These are phyloP conservation scores for Uropetala carovei DNA, from an alignment of 2,888 invertebrate genomes.

Conservation along the genomic window DNA sequence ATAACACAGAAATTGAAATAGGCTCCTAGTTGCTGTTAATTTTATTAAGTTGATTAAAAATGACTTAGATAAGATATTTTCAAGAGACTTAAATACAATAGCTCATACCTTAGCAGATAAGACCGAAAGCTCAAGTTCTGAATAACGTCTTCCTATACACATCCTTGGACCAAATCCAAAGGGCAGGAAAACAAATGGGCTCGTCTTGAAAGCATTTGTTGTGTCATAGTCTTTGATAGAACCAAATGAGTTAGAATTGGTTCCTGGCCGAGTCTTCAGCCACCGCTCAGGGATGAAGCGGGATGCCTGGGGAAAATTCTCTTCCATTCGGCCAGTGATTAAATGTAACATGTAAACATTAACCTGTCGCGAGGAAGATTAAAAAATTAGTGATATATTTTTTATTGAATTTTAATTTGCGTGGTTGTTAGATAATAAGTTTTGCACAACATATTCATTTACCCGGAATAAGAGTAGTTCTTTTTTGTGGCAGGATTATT, in stretches of 20 bases:
- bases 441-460: too few species aligned
- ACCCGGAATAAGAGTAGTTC: too few species aligned
- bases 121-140: conserved; percentile 85
- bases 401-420: not conserved
- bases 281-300: conserved; percentile 74
- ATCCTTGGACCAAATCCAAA: conserved; percentile 85
- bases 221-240: not conserved
- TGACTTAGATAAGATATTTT: too few species aligned
- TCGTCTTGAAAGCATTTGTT: conserved; percentile 73
- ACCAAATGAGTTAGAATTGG: not conserved
- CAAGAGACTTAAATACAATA: conserved; percentile 69
- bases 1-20: too few species aligned
- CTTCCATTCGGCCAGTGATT: not conserved
- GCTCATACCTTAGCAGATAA: conserved; percentile 81
- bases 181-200: conserved; percentile 85
- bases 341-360: not conserved
- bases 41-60: too few species aligned
- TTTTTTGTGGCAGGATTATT: too few species aligned
- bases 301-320: conserved; percentile 70
- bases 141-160: conserved; percentile 86
- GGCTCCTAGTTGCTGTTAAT: too few species aligned
- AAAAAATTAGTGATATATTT: not conserved
- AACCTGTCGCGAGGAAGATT: not conserved
- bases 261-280: conserved; percentile 69
- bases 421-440: too few species aligned